These are phyloP conservation scores for Grallaria varia DNA, from an alignment of 2,113 vertebrate genomes.

Conservation along the genomic window DNA sequence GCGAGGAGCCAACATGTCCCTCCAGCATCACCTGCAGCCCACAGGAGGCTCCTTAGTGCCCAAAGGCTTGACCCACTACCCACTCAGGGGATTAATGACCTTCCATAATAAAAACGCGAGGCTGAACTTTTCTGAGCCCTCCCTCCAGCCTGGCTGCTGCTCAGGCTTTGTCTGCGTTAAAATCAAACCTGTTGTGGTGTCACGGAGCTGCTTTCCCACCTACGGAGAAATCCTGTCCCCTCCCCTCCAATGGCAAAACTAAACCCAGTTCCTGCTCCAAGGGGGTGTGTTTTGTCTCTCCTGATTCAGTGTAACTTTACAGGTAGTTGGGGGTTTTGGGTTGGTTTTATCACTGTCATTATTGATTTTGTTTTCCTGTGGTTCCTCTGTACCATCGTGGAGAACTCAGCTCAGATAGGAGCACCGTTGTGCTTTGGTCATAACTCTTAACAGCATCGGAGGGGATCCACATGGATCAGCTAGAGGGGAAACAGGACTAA, in stretches of 20 bases:
- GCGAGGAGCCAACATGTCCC: rapidly evolving
- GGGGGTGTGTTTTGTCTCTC: neutral
- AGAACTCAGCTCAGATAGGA: neutral
- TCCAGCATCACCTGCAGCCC: neutral
- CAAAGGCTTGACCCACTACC: neutral
- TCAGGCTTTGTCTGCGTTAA: neutral
- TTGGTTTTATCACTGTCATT: rapidly evolving
- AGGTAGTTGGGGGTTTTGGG: neutral
- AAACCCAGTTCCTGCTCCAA: neutral
- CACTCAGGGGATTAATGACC: neutral
- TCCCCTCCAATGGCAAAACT: neutral
- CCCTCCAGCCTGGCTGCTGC: neutral
- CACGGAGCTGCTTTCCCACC: rapidly evolving
- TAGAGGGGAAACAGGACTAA: neutral
- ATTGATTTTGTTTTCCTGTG: neutral
- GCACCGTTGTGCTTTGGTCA: rapidly evolving
- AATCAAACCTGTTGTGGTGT: neutral
- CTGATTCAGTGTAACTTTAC: neutral
- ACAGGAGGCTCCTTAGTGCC: neutral
- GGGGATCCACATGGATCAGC: neutral
- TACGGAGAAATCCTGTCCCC: neutral
- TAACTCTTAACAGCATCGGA: neutral
- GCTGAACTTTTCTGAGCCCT: neutral
- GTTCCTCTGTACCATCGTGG: neutral
- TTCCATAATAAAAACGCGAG: neutral